Evolutionary conservation across 1,140 invertebrate species (phyloP).

Genomic region (Diabrotica undecimpunctata): DNA sequence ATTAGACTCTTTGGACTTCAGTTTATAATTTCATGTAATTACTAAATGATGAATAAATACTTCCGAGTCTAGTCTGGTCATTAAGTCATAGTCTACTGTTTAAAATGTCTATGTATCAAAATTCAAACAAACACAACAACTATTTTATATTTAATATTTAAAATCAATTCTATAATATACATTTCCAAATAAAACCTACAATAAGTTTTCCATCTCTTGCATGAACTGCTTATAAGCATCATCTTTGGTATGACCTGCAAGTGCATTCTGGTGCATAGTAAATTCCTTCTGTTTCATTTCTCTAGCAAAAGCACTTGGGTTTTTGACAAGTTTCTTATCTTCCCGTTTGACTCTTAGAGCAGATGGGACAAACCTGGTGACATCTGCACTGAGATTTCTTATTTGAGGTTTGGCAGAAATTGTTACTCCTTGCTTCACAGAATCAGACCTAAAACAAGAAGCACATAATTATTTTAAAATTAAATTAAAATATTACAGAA

Average conservation of each 20-base stretch:
- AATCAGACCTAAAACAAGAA: conserved; percentile 25
- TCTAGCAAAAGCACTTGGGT: conserved; percentile 39
- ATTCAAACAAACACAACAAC: no score
- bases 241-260: conserved; percentile 75
- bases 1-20: no score
- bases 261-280: conserved; percentile 33
- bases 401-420: conserved; percentile 96
- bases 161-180: no score
- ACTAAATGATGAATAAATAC: no score
- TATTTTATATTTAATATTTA: no score
- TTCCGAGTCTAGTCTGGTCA: no score
- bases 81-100: no score
- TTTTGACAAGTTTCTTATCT: conserved; percentile 57
- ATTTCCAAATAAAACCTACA: conserved; percentile 51
- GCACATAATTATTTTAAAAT: conserved; percentile 47
- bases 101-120: no score
- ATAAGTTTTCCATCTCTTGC: conserved; percentile 93
- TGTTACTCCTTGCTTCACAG: conserved; percentile 61
- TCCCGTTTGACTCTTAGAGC: conserved; percentile 85
- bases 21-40: no score
- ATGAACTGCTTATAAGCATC: conserved; percentile 98
- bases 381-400: conserved; percentile 88
- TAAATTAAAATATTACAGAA: no score
- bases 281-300: conserved; percentile 48
- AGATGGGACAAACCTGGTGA: conserved; percentile 92